Conservation (phyloP, 2,113 vertebrate genomes). For the Gulo gulo region DNA sequence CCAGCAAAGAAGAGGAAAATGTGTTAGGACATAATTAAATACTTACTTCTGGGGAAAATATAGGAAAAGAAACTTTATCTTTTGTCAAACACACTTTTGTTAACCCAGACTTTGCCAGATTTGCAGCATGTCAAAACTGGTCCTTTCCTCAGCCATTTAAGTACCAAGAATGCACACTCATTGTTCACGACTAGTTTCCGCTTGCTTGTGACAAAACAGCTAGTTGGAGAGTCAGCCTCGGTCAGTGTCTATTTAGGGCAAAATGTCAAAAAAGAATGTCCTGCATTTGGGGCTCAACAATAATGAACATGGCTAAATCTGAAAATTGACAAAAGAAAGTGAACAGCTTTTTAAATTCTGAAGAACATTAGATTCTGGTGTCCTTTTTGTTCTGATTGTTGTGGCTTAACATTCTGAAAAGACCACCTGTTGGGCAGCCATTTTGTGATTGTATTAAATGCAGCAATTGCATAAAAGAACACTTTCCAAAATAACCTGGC, state of each 20-base stretch:
- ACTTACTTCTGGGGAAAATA: conserved; percentile 80
- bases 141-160: conserved; percentile 82
- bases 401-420: conserved; percentile 95
- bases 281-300: conserved; percentile 97
- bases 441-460: conserved; percentile 97
- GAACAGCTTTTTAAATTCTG: conserved; percentile 99
- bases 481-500: conserved; percentile 89
- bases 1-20: conserved; percentile 73
- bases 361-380: conserved; percentile 99
- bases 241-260: conserved; percentile 99
- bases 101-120: conserved; percentile 84
- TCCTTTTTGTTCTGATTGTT: conserved; percentile 95
- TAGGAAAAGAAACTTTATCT: conserved; percentile 84
- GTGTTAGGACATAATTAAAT: conserved; percentile 85
- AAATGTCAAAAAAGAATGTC: conserved; percentile 99
- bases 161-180: conserved; percentile 83
- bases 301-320: conserved; percentile 98
- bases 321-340: conserved; percentile 97
- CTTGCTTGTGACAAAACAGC: conserved; percentile 94
- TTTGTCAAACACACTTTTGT: conserved; percentile 88
- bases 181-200: conserved; percentile 91
- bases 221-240: conserved; percentile 97
- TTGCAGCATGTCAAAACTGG: conserved; percentile 82
- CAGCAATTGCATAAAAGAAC: conserved; percentile 89
- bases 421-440: conserved; percentile 98